These are phyloP conservation scores for Tortricodes alternella DNA, from an alignment of 2,888 invertebrate species.

Conservation along the genomic window DNA sequence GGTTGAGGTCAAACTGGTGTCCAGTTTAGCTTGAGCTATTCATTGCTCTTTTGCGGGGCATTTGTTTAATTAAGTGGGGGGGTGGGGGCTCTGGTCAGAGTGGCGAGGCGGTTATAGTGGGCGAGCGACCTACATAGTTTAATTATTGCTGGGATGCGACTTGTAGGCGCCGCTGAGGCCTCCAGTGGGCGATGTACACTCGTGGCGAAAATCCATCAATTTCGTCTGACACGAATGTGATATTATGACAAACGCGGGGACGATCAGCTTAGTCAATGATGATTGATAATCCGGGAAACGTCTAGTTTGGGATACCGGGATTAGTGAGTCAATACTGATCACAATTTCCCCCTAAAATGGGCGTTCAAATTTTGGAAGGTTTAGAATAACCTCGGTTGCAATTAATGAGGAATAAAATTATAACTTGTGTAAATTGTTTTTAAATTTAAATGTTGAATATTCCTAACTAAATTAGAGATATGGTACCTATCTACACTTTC, in stretches of 20 bases:
- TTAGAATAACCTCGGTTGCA: too few relatives aligned
- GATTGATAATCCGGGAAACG: constrained; percentile 7
- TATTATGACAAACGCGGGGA: neutral
- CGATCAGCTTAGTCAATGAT: neutral
- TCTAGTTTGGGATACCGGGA: neutral
- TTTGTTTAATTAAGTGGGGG: constrained; percentile 50
- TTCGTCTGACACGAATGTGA: constrained; percentile 3
- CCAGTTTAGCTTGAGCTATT: constrained; percentile 26
- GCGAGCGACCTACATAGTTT: constrained; percentile 78
- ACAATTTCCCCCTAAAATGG: neutral
- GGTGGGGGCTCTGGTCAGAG: constrained; percentile 54
- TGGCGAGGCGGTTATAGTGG: constrained; percentile 61
- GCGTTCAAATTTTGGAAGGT: too few relatives aligned
- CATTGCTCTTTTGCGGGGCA: constrained; percentile 13
- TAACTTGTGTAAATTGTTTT: too few relatives aligned
- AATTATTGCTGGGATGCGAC: constrained; percentile 77
- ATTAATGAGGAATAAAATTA: too few relatives aligned
- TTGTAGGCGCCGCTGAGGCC: constrained; percentile 70
- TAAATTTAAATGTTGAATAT: too few relatives aligned
- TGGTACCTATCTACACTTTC: too few relatives aligned
- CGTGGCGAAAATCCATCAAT: constrained; percentile 39
- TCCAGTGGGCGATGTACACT: constrained; percentile 63
- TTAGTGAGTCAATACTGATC: neutral
- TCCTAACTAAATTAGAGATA: too few relatives aligned
- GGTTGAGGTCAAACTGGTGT: constrained; percentile 21